Evolutionary conservation across 2,113 vertebrate species (phyloP).

Genomic region (Oncorhynchus kisutch): DNA sequence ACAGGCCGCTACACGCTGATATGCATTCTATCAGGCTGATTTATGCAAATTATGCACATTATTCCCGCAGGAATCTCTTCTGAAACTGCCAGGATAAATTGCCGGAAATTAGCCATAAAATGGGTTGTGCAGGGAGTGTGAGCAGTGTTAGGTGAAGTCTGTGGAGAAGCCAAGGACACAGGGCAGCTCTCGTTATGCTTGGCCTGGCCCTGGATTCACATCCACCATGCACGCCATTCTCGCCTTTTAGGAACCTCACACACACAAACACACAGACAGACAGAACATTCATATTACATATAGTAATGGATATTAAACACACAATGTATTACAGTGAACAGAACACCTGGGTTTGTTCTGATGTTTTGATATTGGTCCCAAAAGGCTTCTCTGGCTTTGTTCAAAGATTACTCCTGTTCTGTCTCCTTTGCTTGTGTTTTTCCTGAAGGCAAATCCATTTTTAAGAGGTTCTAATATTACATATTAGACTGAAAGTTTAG

Average conservation of each 20-base stretch:
- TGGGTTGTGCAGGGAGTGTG: conserved; percentile 97
- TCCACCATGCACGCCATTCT: conserved; percentile 72
- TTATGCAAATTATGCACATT: conserved; percentile 99
- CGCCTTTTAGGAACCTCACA: conserved; percentile 63
- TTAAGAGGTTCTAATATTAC: too few relatives aligned
- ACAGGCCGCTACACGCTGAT: conserved; percentile 93
- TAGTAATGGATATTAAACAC: too few relatives aligned
- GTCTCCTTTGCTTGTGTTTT: too few relatives aligned
- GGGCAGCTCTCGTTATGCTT: conserved; percentile 69
- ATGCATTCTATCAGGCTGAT: conserved; percentile 99
- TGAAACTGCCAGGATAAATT: conserved; percentile 99
- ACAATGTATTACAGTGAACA: too few relatives aligned
- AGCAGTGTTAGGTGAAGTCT: conserved; percentile 88
- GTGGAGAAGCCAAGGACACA: conserved; percentile 95
- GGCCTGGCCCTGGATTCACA: conserved; percentile 38
- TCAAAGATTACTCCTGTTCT: too few relatives aligned
- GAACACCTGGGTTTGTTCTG: too few relatives aligned
- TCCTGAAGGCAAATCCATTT: too few relatives aligned
- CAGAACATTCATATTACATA: background rate
- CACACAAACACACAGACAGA: too few relatives aligned
- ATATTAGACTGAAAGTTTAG: too few relatives aligned
- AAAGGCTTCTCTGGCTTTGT: too few relatives aligned
- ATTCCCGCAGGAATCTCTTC: conserved; percentile 98
- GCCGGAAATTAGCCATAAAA: conserved; percentile 99
- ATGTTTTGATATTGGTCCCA: too few relatives aligned